Conservation (phyloP, 64 coral and sea anemone genomes). For the Pocillopora damicornis region DNA sequence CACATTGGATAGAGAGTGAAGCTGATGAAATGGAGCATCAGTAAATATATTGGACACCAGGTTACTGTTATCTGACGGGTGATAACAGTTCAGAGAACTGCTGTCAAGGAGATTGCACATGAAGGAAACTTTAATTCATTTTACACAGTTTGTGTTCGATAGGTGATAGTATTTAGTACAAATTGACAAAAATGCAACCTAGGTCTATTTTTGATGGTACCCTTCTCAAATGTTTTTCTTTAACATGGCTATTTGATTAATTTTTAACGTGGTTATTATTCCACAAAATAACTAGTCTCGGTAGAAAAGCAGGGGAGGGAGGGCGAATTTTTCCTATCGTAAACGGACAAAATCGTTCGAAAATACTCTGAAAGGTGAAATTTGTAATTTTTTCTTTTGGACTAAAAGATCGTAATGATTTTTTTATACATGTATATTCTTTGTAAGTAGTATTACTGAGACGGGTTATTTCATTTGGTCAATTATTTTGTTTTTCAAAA, state of each 20-base stretch:
- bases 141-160: neutral
- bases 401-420: no score
- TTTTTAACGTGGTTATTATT: neutral
- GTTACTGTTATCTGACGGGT: neutral
- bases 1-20: no score
- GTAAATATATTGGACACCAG: neutral
- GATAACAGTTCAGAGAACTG: neutral
- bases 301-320: neutral
- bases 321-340: no score
- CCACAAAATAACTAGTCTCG: neutral
- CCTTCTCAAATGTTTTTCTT: neutral
- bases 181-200: neutral
- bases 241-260: neutral
- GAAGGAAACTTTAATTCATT: neutral
- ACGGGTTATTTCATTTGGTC: no score
- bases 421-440: no score
- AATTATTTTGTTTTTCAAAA: no score
- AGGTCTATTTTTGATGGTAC: neutral
- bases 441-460: no score
- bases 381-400: no score
- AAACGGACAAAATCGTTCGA: no score
- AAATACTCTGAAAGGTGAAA: no score
- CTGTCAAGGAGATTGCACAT: neutral
- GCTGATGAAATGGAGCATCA: no score
- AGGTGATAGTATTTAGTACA: conserved; percentile 16